phyloP scores from a whole-genome alignment of 2,113 vertebrate genomes.

The Pelobates fuscus region DNA sequence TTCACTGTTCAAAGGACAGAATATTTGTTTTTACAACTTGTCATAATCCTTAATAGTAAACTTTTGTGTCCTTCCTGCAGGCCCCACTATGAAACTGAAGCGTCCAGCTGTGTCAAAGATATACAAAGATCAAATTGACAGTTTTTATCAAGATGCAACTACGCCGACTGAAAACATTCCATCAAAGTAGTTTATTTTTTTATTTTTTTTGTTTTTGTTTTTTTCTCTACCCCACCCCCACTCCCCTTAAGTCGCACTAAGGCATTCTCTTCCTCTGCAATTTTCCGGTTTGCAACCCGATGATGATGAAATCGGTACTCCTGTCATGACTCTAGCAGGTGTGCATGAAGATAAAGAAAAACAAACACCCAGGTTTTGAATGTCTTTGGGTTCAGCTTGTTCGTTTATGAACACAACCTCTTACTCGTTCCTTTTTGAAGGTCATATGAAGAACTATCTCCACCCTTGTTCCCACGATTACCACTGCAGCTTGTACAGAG shows the following conservation, averaged over 20 bases:
- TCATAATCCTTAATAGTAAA: no score
- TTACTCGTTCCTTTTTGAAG: neutral
- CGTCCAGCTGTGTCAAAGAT: conserved; percentile 75
- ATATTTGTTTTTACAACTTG: no score
- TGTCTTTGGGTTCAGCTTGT: no score
- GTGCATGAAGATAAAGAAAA: no score
- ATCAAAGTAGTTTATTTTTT: conserved; percentile 57
- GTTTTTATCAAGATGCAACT: conserved; percentile 72
- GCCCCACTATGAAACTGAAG: conserved; percentile 89
- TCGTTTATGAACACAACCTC: neutral
- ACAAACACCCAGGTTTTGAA: no score
- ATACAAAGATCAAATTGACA: conserved; percentile 76
- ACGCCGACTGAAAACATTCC: conserved; percentile 59
- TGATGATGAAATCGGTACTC: neutral
- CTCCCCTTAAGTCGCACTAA: neutral
- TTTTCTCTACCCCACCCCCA: no score
- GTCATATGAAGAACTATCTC: neutral
- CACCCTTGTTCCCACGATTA: neutral
- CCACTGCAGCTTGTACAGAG: neutral
- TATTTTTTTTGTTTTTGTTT: no score
- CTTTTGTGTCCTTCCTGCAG: conserved; percentile 58
- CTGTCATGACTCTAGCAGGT: neutral
- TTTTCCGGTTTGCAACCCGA: neutral
- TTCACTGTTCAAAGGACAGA: no score
- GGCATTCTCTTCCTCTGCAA: neutral